Conservation (phyloP, 2,113 vertebrate genomes). For the Columba livia region DNA sequence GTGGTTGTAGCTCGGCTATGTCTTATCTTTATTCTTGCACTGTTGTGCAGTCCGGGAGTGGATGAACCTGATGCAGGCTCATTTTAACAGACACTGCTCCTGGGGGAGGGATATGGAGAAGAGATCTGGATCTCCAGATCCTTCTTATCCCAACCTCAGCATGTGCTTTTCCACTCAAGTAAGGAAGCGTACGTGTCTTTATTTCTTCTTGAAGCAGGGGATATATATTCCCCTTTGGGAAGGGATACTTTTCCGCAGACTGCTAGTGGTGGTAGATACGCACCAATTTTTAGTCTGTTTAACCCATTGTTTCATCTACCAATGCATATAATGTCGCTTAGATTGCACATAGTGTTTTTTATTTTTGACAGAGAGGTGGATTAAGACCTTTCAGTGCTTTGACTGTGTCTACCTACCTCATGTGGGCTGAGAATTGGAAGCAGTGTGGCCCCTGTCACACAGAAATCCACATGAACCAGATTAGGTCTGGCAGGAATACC, state of each 20-base stretch:
- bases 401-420: not conserved
- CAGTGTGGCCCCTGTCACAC: not conserved
- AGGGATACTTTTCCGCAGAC: not conserved
- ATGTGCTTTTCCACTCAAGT: not conserved
- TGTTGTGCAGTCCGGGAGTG: not conserved
- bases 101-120: not conserved
- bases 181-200: fast-evolving
- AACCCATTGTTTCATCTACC: not conserved
- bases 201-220: not conserved
- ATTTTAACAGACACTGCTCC: not conserved
- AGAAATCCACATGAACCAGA: not conserved
- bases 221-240: not conserved
- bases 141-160: not conserved
- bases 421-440: not conserved
- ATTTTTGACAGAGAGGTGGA: not conserved
- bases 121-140: not conserved
- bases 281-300: not conserved
- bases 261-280: not conserved
- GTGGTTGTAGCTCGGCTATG: not conserved
- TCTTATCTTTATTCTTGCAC: not conserved
- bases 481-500: not conserved
- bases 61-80: not conserved
- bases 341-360: not conserved
- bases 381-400: not conserved
- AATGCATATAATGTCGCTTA: not conserved